Evolutionary conservation across 92 coral and sea anemone species (phyloP).

Genomic region (Plumapathes pennacea): DNA sequence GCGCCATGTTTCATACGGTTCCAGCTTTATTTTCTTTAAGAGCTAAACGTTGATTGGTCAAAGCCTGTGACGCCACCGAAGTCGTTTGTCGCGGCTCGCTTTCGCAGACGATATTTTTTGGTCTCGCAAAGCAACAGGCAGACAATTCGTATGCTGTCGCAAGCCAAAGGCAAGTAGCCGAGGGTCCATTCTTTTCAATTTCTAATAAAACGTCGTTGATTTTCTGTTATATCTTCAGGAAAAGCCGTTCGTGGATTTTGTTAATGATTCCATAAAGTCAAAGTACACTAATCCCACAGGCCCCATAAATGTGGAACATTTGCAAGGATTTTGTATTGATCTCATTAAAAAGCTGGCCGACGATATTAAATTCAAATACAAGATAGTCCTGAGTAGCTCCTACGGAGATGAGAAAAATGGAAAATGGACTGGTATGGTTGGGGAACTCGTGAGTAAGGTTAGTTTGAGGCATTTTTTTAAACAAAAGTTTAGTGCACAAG

Average conservation of each 20-base stretch:
- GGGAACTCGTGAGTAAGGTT: constrained; percentile 45
- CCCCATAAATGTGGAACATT: constrained; percentile 47
- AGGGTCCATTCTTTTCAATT: neutral
- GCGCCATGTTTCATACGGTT: no score
- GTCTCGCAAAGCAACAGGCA: no score
- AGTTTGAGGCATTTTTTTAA: no score
- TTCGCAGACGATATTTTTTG: no score
- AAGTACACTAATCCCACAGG: no score
- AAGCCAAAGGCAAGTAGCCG: no score
- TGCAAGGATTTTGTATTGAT: constrained; percentile 85
- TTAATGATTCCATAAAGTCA: constrained; percentile 49
- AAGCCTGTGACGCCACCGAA: no score
- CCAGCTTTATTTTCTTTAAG: no score
- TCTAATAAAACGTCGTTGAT: neutral
- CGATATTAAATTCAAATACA: constrained; percentile 50
- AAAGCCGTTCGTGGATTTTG: constrained; percentile 72
- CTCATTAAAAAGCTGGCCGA: constrained; percentile 62
- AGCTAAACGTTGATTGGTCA: no score
- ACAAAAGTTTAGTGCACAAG: no score
- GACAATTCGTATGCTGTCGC: no score
- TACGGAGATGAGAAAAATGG: constrained; percentile 57
- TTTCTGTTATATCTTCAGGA: constrained; percentile 48
- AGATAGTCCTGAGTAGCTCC: constrained; percentile 45
- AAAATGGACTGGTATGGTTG: constrained; percentile 32
- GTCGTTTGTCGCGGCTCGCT: no score